These are phyloP conservation scores for Meleagris gallopavo DNA, from an alignment of 2,113 vertebrate genomes.

Conservation along the genomic window DNA sequence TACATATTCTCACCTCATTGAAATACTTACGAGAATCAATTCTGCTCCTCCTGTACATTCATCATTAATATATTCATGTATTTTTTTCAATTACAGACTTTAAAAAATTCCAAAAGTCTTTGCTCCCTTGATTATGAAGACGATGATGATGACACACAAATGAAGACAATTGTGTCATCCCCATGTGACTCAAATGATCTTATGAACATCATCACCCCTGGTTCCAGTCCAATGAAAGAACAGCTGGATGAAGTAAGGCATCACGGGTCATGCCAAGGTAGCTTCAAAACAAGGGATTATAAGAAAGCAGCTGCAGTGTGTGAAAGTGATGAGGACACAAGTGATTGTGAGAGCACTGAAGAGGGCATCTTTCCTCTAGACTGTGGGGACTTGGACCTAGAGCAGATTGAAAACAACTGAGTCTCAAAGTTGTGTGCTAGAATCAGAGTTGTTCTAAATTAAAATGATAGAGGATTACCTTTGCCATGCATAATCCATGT, in stretches of 20 bases:
- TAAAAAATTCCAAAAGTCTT: constrained; percentile 84
- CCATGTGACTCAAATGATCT: constrained; percentile 77
- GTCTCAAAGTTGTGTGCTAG: constrained; percentile 26
- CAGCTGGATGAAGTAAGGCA: constrained; percentile 57
- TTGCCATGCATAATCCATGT: constrained; percentile 75
- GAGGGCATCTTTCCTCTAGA: constrained; percentile 74
- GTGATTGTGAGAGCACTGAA: constrained; percentile 77
- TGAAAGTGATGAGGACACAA: constrained; percentile 73
- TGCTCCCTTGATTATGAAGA: constrained; percentile 82
- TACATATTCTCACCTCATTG: not conserved
- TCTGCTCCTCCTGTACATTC: not conserved
- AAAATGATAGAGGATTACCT: constrained; percentile 71
- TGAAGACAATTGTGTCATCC: constrained; percentile 79
- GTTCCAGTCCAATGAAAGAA: constrained; percentile 72
- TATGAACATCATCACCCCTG: constrained; percentile 63
- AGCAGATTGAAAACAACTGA: constrained; percentile 84
- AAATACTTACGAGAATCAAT: not conserved
- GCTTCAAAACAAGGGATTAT: constrained; percentile 61
- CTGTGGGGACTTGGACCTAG: constrained; percentile 80
- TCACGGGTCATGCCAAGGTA: not conserved
- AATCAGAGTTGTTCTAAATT: constrained; percentile 58
- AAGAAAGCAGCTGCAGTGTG: constrained; percentile 46
- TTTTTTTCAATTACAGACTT: constrained; percentile 75
- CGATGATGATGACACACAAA: constrained; percentile 73
- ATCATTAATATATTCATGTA: not conserved